Conservation (phyloP, 2,888 invertebrate genomes). For the Camptogramma bilineatum region DNA sequence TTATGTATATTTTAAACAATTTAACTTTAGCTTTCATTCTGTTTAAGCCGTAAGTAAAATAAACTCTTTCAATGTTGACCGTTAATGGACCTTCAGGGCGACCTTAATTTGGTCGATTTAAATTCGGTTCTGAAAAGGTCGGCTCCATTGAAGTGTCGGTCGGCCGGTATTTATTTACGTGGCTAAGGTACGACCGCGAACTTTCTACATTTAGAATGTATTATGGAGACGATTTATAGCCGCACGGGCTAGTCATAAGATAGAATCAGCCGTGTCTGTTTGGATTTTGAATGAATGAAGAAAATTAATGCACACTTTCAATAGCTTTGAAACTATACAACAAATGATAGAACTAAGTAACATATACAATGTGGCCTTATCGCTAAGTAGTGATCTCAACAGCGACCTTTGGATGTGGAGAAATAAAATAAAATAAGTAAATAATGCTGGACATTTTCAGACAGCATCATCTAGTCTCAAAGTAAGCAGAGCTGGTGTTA, state of each 20-base stretch:
- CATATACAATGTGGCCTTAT: too few species aligned
- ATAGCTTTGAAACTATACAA: too few species aligned
- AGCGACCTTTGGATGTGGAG: too few species aligned
- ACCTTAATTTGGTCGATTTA: conserved; percentile 49
- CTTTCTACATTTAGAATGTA: not conserved
- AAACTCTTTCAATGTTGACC: conserved; percentile 43
- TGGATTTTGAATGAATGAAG: too few species aligned
- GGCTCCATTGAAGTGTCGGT: conserved; percentile 43
- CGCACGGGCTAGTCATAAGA: not conserved
- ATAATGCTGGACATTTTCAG: too few species aligned
- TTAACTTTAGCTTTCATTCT: not conserved
- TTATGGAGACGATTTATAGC: not conserved
- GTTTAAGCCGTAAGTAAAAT: conserved; percentile 14
- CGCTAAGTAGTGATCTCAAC: too few species aligned
- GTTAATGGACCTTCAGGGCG: conserved; percentile 45
- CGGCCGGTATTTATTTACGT: conserved; percentile 44
- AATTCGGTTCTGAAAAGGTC: conserved; percentile 48
- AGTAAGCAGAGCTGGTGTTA: too few species aligned
- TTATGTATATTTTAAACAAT: not conserved
- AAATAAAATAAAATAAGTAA: too few species aligned
- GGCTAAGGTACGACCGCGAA: conserved; percentile 35
- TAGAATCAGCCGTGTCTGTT: too few species aligned
- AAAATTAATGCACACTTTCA: too few species aligned
- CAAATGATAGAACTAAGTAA: too few species aligned
- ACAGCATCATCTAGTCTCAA: too few species aligned